These are phyloP conservation scores for Polypedilum pembai DNA, from an alignment of 1,140 invertebrate species.

Conservation along the genomic window DNA sequence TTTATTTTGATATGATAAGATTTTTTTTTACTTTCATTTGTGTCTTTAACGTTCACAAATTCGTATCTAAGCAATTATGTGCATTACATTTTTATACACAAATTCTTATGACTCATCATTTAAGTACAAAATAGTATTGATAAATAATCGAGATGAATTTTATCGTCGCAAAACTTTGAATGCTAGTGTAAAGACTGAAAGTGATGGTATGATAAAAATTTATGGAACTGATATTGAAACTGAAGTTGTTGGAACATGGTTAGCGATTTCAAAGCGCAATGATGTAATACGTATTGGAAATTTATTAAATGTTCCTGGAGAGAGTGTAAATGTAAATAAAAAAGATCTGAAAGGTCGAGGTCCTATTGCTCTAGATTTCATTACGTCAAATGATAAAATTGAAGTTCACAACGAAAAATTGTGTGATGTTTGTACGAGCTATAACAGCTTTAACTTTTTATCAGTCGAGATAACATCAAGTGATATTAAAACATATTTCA, in stretches of 20 bases:
- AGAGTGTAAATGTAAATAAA: background rate
- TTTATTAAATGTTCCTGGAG: background rate
- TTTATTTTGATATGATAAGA: no score
- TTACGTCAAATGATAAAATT: background rate
- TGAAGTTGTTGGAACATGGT: background rate
- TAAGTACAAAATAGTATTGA: slow-evolving; percentile 4
- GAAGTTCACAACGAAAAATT: background rate
- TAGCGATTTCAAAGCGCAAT: background rate
- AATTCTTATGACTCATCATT: background rate
- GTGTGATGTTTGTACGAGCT: background rate
- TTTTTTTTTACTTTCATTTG: no score
- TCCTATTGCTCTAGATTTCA: background rate
- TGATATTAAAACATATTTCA: background rate
- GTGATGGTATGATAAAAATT: background rate
- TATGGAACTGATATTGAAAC: slow-evolving; percentile 15
- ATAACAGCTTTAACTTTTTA: slow-evolving; percentile 19
- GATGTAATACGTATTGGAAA: slow-evolving; percentile 4
- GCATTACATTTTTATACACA: slow-evolving; percentile 4
- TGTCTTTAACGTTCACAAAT: no score
- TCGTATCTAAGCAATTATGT: background rate
- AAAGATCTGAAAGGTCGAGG: background rate
- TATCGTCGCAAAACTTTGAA: background rate
- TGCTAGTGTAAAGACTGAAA: background rate
- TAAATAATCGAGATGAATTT: slow-evolving; percentile 24
- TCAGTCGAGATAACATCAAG: background rate